Evolutionary conservation across 2,888 invertebrate genomes (phyloP), one percentile per base, ranked within the genome.

Genomic region (Cheilosia pagana): DNA sequence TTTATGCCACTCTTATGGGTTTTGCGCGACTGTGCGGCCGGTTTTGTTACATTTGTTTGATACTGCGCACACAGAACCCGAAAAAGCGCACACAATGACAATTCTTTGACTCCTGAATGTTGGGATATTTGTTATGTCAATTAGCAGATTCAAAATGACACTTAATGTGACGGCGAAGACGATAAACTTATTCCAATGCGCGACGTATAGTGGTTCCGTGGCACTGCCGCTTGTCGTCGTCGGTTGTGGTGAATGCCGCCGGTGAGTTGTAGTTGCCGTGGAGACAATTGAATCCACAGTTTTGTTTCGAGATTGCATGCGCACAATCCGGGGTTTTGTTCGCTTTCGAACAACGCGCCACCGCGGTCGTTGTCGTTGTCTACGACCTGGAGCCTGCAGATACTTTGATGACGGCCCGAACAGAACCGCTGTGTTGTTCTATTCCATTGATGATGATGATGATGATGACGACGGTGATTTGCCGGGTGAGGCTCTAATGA

Each of bases 61-160:
- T 28, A 31, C 53, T 43, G 57, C 16, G 28, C 28, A 35, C 60
- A 62, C 43, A 63, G 74, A 63, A 65, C 79, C 83, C 74, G 79
- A 83, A 83, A 83, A 81, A 70, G 60, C 65, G 68, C 79, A 83
- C 79, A 85, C 85, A 85, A 85, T 85, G 85, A 85, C 85, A 85
- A 81, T 85, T 81, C 85, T 76, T 75, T 85, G 81, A 85, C 75
- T 85, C 67, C 81, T 85, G 81, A 85, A 85, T 85, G 85, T 67
- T 76, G 81, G 71, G 87, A 88, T 89, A 88, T 89, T 88, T 89
- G 88, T 88, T 88, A 90, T 91, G 91, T 91, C 92, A 91, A 92
- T 91, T 91, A 91, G 91, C 91, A 90, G 90, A 90, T 89, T 89
- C 89, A 89, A 90, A 90, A 91, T 90, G 91, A 91, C 91, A 91